Evolutionary conservation across 2,888 invertebrate genomes (phyloP).

Genomic region (Parnassius orleans): DNA sequence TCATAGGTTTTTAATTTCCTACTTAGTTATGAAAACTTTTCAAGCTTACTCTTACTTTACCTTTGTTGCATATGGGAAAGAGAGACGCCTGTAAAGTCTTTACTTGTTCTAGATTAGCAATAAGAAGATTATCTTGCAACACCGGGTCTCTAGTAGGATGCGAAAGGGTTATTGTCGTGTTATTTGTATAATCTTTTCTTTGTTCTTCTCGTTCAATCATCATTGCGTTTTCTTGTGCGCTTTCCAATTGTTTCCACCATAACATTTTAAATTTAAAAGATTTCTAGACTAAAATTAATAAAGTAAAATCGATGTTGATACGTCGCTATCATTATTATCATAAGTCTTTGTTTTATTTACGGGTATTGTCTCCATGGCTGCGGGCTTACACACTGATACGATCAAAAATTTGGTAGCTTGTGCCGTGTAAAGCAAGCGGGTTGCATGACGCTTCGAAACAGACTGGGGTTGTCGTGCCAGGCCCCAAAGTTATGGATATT

Average conservation of each 20-base stretch:
- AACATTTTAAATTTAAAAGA: conserved; percentile 54
- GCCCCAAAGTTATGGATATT: conserved; percentile 59
- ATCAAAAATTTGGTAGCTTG: conserved; percentile 37
- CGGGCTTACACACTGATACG: conserved; percentile 35
- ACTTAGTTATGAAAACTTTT: no score
- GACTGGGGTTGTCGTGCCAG: conserved; percentile 65
- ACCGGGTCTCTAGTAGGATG: conserved; percentile 63
- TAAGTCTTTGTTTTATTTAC: conserved; percentile 30
- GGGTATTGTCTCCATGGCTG: conserved; percentile 63
- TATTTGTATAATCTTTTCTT: conserved; percentile 55
- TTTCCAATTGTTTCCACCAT: conserved; percentile 77
- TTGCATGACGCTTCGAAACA: conserved; percentile 59
- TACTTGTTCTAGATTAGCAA: conserved; percentile 78
- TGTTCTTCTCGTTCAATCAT: conserved; percentile 71
- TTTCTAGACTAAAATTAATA: background rate
- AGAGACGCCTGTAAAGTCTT: conserved; percentile 84
- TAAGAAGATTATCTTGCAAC: conserved; percentile 64
- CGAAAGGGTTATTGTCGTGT: conserved; percentile 61
- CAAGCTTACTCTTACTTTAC: conserved; percentile 42
- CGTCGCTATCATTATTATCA: conserved; percentile 34
- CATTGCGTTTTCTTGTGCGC: conserved; percentile 59
- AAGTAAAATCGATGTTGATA: conserved; percentile 15
- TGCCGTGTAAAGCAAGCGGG: conserved; percentile 49
- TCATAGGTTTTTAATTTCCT: no score
- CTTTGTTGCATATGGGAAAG: conserved; percentile 82